phyloP scores from a whole-genome alignment of 2,797 vertebrate genomes.

The Chloroceryle amazona region DNA sequence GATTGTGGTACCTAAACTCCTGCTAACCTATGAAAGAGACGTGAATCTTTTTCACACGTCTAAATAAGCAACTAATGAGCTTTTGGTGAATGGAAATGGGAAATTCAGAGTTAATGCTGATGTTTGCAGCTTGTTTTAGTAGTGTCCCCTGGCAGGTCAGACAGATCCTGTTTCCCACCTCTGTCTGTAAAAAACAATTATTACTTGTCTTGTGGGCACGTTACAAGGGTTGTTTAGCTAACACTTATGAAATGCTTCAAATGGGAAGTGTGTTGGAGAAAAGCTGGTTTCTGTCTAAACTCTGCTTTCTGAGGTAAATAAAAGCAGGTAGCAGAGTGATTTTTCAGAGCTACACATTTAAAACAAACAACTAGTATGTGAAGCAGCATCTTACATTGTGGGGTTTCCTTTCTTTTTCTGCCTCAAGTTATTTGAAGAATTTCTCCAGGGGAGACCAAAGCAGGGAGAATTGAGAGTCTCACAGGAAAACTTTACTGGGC shows the following conservation, averaged over 20 bases:
- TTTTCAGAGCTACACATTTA: not conserved
- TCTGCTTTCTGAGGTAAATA: not conserved
- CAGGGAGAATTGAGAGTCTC: not conserved
- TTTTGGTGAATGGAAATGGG: not conserved
- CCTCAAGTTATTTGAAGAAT: not conserved
- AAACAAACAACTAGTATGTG: not conserved
- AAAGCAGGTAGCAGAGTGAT: not conserved
- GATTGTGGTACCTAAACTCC: not conserved
- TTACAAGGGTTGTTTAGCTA: not conserved
- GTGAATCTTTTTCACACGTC: not conserved
- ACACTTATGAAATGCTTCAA: not conserved
- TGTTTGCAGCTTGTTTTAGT: not conserved
- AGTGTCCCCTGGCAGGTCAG: not conserved
- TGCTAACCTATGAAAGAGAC: accelerated
- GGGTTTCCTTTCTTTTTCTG: not conserved
- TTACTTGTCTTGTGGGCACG: not conserved
- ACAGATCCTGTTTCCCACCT: not conserved
- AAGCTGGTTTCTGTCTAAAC: not conserved
- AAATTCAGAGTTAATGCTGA: not conserved
- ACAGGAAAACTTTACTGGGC: not conserved
- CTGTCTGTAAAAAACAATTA: not conserved
- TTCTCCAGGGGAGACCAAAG: not conserved
- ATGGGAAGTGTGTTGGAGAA: not conserved
- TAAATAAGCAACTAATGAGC: not conserved
- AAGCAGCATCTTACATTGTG: not conserved